phyloP scores from a whole-genome alignment of 2,113 vertebrate species.

The Tetrax tetrax region DNA sequence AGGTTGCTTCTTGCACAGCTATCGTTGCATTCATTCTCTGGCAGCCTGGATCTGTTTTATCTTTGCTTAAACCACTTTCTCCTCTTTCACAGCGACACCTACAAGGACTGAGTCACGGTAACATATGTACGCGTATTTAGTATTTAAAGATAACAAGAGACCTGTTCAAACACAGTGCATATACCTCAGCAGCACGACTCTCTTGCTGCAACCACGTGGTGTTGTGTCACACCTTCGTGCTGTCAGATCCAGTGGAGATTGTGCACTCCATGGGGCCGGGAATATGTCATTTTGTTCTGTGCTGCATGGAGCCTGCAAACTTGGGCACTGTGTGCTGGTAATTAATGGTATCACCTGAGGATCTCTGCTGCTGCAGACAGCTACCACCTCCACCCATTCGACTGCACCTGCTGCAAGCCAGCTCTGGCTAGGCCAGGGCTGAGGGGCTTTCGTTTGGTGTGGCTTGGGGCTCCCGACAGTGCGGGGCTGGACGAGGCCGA shows the following conservation, averaged over 20 bases:
- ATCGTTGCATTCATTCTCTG: too few species aligned
- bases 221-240: neutral
- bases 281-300: neutral
- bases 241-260: neutral
- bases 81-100: neutral
- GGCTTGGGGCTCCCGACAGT: too few species aligned
- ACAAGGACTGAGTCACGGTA: neutral
- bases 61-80: neutral
- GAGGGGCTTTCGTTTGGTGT: too few species aligned
- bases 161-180: neutral
- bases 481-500: neutral
- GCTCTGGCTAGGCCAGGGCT: neutral
- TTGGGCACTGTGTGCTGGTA: fast-evolving
- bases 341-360: fast-evolving
- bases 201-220: neutral
- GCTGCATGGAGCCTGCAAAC: fast-evolving
- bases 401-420: neutral
- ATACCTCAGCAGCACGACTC: neutral
- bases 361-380: neutral
- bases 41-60: too few species aligned
- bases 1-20: neutral
- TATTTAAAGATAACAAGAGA: neutral
- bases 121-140: neutral
- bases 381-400: neutral
- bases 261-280: neutral